These are phyloP conservation scores for Proteles cristata DNA, from an alignment of 2,113 vertebrate genomes.

Conservation along the genomic window DNA sequence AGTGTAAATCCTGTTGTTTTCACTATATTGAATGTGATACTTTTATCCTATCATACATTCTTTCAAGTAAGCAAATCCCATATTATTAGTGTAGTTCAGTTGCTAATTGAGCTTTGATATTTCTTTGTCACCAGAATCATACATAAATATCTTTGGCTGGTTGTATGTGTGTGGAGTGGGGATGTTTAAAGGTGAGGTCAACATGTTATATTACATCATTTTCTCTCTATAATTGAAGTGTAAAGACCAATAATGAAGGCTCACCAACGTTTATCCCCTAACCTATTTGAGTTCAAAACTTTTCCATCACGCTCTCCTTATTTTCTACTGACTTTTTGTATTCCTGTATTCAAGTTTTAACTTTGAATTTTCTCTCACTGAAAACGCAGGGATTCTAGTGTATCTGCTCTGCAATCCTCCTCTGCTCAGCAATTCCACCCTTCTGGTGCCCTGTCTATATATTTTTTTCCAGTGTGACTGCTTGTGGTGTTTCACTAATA, in stretches of 20 bases:
- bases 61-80: not conserved
- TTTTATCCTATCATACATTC: not conserved
- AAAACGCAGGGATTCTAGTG: not conserved
- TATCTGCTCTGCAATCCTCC: not conserved
- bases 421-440: not conserved
- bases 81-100: not conserved
- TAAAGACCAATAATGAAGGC: slow-evolving; percentile 30
- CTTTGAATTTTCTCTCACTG: not conserved
- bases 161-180: not conserved
- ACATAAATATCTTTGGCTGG: slow-evolving; percentile 5
- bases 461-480: slow-evolving; percentile 69
- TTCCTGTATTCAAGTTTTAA: not conserved
- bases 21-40: not conserved
- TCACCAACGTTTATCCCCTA: not conserved
- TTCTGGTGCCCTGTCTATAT: not conserved
- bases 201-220: not conserved
- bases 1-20: not conserved
- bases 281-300: not conserved
- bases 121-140: slow-evolving; percentile 37
- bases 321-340: not conserved
- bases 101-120: slow-evolving; percentile 36
- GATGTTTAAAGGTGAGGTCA: not conserved
- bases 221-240: slow-evolving; percentile 37
- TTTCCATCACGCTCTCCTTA: not conserved
- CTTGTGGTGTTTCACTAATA: slow-evolving; percentile 66